Conservation (phyloP, 2,888 invertebrate species). For the Julus scandinavius region DNA sequence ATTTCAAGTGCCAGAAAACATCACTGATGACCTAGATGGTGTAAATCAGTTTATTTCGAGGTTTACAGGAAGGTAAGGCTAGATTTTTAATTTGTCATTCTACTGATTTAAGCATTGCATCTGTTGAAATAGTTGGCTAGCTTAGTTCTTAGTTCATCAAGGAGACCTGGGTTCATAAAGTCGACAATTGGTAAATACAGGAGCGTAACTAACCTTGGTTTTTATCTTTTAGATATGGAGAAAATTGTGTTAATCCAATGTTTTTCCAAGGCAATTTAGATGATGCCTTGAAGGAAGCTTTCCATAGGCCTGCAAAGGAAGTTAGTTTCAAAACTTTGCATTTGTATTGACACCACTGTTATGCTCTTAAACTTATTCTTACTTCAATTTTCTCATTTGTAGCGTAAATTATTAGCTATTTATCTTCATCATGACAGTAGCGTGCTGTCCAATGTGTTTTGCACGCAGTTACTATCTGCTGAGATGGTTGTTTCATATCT, state of each 20-base stretch:
- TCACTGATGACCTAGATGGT: slow-evolving; percentile 85
- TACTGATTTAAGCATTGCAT: neutral
- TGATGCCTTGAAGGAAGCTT: slow-evolving; percentile 89
- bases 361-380: neutral
- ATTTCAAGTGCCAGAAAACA: slow-evolving; percentile 82
- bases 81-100: neutral
- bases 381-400: slow-evolving; percentile 63
- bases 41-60: slow-evolving; percentile 87
- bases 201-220: neutral
- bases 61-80: slow-evolving; percentile 74
- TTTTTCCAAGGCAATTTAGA: slow-evolving; percentile 93
- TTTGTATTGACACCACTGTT: neutral
- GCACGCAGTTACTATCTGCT: slow-evolving; percentile 91
- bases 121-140: neutral
- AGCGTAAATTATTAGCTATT: slow-evolving; percentile 92
- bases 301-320: slow-evolving; percentile 88
- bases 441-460: slow-evolving; percentile 95
- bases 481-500: slow-evolving; percentile 91
- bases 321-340: slow-evolving; percentile 67
- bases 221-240: slow-evolving; percentile 75
- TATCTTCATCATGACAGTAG: slow-evolving; percentile 97
- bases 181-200: too few species aligned
- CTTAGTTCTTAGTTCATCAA: too few species aligned
- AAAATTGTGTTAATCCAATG: slow-evolving; percentile 77
- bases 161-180: too few species aligned